Evolutionary conservation across 2,888 invertebrate genomes (phyloP).

Genomic region (Thumatha senex): DNA sequence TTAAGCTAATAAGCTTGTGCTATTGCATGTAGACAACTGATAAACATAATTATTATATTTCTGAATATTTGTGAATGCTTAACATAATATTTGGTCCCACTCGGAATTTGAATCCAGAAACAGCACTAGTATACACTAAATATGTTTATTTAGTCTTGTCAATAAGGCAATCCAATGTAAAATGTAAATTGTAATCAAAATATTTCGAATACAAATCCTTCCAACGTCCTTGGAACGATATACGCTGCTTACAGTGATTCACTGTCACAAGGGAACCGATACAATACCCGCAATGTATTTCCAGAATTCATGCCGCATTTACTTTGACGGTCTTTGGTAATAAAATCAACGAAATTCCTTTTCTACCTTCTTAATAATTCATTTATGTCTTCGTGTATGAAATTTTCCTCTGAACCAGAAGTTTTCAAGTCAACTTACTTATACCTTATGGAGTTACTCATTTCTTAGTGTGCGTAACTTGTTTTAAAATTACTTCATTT

Average conservation of each 20-base stretch:
- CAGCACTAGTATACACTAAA: no score
- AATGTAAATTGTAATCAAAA: not conserved
- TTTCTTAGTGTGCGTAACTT: slow-evolving; percentile 39
- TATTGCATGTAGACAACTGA: no score
- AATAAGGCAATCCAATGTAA: no score
- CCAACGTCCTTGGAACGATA: not conserved
- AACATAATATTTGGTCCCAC: no score
- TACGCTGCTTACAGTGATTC: not conserved
- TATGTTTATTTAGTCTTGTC: no score
- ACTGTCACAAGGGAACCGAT: not conserved
- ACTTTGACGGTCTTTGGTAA: slow-evolving; percentile 5
- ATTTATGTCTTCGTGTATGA: slow-evolving; percentile 36
- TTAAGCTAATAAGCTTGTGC: no score
- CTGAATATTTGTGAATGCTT: no score
- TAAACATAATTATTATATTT: no score
- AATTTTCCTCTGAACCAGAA: slow-evolving; percentile 28
- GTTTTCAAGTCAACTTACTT: slow-evolving; percentile 34
- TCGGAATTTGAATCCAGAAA: no score
- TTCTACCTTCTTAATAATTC: slow-evolving; percentile 33
- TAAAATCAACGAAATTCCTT: slow-evolving; percentile 16
- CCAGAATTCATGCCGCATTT: not conserved
- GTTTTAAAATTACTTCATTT: slow-evolving; percentile 33
- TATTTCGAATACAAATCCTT: not conserved
- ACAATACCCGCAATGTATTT: not conserved
- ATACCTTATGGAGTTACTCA: slow-evolving; percentile 32